A percentile compares a stretch with the other conserved stretches of the same genome.
Conservation (phyloP, 2,113 vertebrate species). For the Trogon surrucura region DNA sequence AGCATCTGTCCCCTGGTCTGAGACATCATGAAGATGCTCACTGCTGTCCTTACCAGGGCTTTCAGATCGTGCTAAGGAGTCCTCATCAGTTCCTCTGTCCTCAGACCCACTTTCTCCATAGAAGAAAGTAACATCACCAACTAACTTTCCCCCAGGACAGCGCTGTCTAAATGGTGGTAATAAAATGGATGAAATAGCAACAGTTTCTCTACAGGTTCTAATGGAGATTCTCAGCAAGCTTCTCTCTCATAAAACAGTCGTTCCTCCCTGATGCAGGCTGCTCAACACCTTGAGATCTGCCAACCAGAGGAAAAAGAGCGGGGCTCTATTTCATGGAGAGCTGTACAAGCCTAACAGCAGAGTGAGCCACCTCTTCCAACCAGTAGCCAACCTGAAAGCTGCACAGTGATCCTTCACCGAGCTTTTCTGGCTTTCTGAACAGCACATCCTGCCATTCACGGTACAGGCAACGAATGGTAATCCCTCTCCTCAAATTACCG, state of each 20-base stretch:
- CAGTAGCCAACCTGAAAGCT: background rate
- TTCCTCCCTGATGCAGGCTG: background rate
- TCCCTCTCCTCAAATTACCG: slow-evolving; percentile 60
- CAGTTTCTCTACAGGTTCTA: background rate
- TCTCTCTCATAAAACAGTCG: rapidly evolving
- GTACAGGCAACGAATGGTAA: slow-evolving; percentile 36
- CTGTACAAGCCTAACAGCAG: background rate
- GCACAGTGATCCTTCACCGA: background rate
- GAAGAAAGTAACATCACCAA: background rate
- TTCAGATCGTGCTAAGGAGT: background rate
- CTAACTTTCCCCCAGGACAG: background rate
- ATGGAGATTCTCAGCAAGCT: background rate
- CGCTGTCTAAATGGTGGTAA: background rate
- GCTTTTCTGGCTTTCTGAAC: background rate
- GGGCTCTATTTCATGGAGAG: background rate
- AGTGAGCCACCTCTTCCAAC: background rate
- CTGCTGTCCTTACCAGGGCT: background rate
- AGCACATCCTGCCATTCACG: slow-evolving; percentile 38
- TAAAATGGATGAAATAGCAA: background rate
- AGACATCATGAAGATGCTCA: background rate
- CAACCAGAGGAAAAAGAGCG: background rate
- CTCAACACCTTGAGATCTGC: background rate
- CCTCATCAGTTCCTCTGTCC: background rate
- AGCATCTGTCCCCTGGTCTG: background rate
- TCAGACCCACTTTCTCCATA: rapidly evolving